A percentile compares a stretch with the other conserved stretches of the same genome.
Evolutionary conservation across 2,888 invertebrate genomes (phyloP).

Genomic region (Stenodema calcarata): DNA sequence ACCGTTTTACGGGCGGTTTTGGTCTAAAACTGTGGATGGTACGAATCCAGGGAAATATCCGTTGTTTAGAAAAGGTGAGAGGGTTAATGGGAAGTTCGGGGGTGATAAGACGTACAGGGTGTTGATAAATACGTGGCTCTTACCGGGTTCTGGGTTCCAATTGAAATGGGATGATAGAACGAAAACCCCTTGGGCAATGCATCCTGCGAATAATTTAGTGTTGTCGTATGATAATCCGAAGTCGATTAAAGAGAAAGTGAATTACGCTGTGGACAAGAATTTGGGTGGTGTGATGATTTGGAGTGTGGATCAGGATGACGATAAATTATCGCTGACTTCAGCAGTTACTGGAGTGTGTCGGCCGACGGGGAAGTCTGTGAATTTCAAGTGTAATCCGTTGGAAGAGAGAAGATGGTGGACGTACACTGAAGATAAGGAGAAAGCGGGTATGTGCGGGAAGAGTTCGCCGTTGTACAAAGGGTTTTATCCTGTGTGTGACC

Average conservation of each 20-base stretch:
- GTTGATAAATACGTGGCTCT: slow-evolving; percentile 19
- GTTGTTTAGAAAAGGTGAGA: slow-evolving; percentile 9
- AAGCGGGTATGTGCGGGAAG: slow-evolving; percentile 35
- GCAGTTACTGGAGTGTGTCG: background rate
- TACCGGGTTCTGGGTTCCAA: background rate
- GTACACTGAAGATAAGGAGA: slow-evolving; percentile 25
- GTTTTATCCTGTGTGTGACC: slow-evolving; percentile 23
- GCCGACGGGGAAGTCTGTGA: background rate
- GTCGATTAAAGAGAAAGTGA: slow-evolving; percentile 32
- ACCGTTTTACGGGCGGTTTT: slow-evolving; percentile 22
- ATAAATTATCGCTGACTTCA: slow-evolving; percentile 13
- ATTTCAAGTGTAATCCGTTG: slow-evolving; percentile 20
- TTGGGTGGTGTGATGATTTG: slow-evolving; percentile 26
- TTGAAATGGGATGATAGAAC: slow-evolving; percentile 31
- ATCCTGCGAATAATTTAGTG: background rate
- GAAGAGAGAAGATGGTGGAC: slow-evolving; percentile 34
- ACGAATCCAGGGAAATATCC: slow-evolving; percentile 20
- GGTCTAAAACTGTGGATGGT: slow-evolving; percentile 29
- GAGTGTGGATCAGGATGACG: slow-evolving; percentile 37
- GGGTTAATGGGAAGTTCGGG: slow-evolving; percentile 23
- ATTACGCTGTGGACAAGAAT: slow-evolving; percentile 10
- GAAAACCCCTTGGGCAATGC: slow-evolving; percentile 31
- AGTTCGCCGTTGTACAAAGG: slow-evolving; percentile 30
- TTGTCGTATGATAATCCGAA: slow-evolving; percentile 15
- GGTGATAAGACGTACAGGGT: slow-evolving; percentile 27